Base-by-base conservation (phyloP, 2,888 invertebrate genomes). In the Callyntrura sp. region DNA sequence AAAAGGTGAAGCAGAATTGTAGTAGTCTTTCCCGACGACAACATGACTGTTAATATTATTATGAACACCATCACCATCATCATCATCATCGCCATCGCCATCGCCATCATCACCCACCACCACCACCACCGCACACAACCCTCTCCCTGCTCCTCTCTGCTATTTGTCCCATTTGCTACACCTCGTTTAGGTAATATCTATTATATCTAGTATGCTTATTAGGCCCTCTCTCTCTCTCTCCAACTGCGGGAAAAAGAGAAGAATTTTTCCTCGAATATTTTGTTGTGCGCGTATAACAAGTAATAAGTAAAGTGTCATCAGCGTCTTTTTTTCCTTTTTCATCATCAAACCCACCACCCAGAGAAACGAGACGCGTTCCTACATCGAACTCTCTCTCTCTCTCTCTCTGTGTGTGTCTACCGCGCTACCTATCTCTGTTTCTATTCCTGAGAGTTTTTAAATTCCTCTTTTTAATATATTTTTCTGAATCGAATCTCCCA, bases 21-120 rank as follows among this genome's bases (percentile, higher is more conserved):
- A 84, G 73, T 20, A 82, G 84, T 73, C 84, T 70, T 55, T 70
- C 84, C 70, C 73, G 84, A 84, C 84, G 73, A 55, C 70, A 84
- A 65, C 70, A 84, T 70, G 28, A 84, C 48, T 57, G 57, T 55
- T 12, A 70, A 48, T 17, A 84, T 57, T 28, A 60, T 78, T 55
- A 78, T 51, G 17, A 57, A 11, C 78, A 28, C 28, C 76, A 73
- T 14, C 23, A 20, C 6, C 70, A 51, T 70, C 45, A 70, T n/a
- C 45, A 70, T 43, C n/a, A n/a, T 6, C 35, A 35, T 6, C 35
- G 6, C 35, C 35, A 35, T n/a, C n/a, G n/a, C n/a, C n/a, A 60
- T n/a, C 60, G 20, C 8, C n/a, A 60, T n/a, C n/a, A 60, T n/a
- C 51, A 51, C n/a, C 35, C 35, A 35, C 35, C 35, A 35, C 35